Conservation (phyloP, 1,140 invertebrate genomes). For the Pogonomyrmex barbatus region DNA sequence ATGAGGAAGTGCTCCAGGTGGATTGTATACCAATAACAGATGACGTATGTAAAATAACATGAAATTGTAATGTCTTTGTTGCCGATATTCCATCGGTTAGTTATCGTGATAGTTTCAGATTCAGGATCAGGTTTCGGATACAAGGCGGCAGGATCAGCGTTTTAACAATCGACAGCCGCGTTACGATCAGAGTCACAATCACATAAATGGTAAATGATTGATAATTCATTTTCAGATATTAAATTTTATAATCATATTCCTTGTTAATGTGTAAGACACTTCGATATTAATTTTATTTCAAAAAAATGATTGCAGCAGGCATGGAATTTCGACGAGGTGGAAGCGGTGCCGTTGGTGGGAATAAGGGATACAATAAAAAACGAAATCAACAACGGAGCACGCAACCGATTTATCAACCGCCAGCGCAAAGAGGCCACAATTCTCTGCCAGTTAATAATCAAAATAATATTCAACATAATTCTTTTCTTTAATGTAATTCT, state of each 20-base stretch:
- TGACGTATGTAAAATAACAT: slow-evolving; percentile 74
- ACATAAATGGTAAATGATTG: slow-evolving; percentile 77
- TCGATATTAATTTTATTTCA: slow-evolving; percentile 19
- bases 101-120: slow-evolving; percentile 39
- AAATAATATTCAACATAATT: slow-evolving; percentile 68
- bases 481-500: slow-evolving; percentile 71
- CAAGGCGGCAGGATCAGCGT: slow-evolving; percentile 77
- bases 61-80: neutral
- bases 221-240: neutral
- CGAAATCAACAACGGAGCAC: slow-evolving; percentile 81
- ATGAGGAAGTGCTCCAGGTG: slow-evolving; percentile 93
- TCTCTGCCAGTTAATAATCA: slow-evolving; percentile 68
- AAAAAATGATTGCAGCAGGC: slow-evolving; percentile 65
- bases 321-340: slow-evolving; percentile 82
- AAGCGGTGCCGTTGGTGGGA: slow-evolving; percentile 70
- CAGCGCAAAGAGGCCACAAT: slow-evolving; percentile 79
- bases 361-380: slow-evolving; percentile 79
- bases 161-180: slow-evolving; percentile 77
- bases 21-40: slow-evolving; percentile 91
- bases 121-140: slow-evolving; percentile 57
- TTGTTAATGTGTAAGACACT: neutral
- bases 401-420: slow-evolving; percentile 84
- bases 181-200: slow-evolving; percentile 81
- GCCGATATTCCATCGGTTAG: neutral
- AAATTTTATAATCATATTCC: neutral